These are phyloP conservation scores for Lycophotia porphyrea DNA, from an alignment of 2,888 invertebrate species.

Conservation along the genomic window DNA sequence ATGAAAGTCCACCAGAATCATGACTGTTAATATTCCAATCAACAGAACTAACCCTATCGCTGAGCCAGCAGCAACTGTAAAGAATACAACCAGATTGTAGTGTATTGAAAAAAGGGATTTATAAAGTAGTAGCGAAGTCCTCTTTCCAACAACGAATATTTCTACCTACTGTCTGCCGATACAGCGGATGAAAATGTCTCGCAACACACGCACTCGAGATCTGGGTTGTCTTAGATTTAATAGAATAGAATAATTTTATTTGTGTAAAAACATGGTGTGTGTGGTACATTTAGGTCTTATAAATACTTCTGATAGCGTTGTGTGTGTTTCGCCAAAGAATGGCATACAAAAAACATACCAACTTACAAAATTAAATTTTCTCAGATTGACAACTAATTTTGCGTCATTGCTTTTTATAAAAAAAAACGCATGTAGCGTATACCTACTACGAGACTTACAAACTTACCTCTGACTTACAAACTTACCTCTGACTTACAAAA, in stretches of 20 bases:
- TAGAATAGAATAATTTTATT: too few species aligned
- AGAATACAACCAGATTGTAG: too few species aligned
- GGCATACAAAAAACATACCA: too few species aligned
- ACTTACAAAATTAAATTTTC: too few species aligned
- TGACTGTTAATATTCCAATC: constrained; percentile 80
- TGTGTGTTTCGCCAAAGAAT: too few species aligned
- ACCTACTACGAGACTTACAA: neutral
- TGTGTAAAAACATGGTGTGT: too few species aligned
- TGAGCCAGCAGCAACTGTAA: constrained; percentile 79
- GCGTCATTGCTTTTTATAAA: neutral
- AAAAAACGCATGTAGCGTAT: neutral
- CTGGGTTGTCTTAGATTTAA: neutral
- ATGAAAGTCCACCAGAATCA: constrained; percentile 77
- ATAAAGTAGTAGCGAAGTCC: neutral
- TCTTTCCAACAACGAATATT: neutral
- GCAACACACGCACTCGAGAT: neutral
- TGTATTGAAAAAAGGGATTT: neutral
- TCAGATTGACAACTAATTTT: too few species aligned
- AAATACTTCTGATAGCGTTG: too few species aligned
- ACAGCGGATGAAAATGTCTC: neutral
- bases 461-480: too few species aligned
- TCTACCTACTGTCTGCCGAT: too few species aligned
- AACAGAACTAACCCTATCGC: constrained; percentile 77
- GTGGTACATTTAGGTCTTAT: too few species aligned
- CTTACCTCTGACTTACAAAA: too few species aligned